Evolutionary conservation across 2,797 vertebrate genomes (phyloP).

Genomic region (Capromys pilorides): DNA sequence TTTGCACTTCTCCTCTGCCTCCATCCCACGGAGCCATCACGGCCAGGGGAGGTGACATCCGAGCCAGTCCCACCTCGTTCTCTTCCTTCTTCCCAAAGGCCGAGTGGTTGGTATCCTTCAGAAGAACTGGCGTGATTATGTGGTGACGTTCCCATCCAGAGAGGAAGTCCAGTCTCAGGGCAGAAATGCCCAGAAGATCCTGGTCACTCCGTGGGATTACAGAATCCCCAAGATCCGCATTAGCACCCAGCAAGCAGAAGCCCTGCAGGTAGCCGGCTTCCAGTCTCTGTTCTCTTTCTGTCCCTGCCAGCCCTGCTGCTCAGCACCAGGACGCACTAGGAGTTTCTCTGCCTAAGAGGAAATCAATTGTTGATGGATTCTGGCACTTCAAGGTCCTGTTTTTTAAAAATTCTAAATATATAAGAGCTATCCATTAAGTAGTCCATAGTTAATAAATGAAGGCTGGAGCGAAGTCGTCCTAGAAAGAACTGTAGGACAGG

Average conservation of each 20-base stretch:
- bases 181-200: constrained; percentile 92
- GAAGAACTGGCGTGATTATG: constrained; percentile 98
- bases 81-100: constrained; percentile 85
- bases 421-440: constrained; percentile 65
- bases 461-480: constrained; percentile 64
- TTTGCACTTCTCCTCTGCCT: not conserved
- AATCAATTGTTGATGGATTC: constrained; percentile 63
- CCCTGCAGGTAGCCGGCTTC: constrained; percentile 89
- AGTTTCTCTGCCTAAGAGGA: constrained; percentile 52
- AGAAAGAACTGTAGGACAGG: constrained; percentile 72
- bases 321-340: not conserved
- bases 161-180: constrained; percentile 92
- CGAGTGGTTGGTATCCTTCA: constrained; percentile 94
- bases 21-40: not conserved
- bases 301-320: not conserved
- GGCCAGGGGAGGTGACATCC: not conserved
- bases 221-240: constrained; percentile 97
- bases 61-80: not conserved
- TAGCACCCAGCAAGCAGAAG: constrained; percentile 94
- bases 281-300: no score
- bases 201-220: constrained; percentile 95
- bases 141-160: constrained; percentile 94
- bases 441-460: constrained; percentile 76
- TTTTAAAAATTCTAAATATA: constrained; percentile 76
- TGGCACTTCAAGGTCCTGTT: constrained; percentile 50